Evolutionary conservation across 2,797 vertebrate genomes (phyloP), one percentile per base, ranked within the genome.

Genomic region (Clarias fuscus): DNA sequence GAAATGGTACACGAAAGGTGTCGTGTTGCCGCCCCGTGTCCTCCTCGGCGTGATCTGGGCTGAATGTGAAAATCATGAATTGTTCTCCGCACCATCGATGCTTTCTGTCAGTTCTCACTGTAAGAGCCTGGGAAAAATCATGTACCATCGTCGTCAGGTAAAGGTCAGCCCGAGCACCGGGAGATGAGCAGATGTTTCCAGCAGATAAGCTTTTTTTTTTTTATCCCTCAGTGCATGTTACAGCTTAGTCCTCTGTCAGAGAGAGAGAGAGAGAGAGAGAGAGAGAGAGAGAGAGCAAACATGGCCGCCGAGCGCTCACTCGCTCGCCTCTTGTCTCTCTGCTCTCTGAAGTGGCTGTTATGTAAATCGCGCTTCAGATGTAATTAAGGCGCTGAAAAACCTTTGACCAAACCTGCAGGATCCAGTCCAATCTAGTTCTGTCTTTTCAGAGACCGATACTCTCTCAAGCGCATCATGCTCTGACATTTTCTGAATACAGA

Each of bases 361-460:
- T 89, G 87, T 84, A 89, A 89, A 88, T 89, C 24, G 75, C 22
- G 58, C 85, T 88, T 90, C 82, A 89, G 82, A 88, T 85, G 82
- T 82, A 88, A 89, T 91, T 88, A 90, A 89, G 80, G 89, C 77
- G 7, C 68, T 53, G 73, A 61, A 67, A 48, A 80, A 89, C 87
- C 82, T 88, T 88, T 88, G 87, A 85, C 88, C 86, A 89, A 83
- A 89, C 84, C 88, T 86, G 84, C 85, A 84, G 67, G 87, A 84
- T 87, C 85, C 81, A 37, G 88, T 86, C 81, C 67, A 43, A 83
- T 62, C 82, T 67, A 71, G 86, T 85, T 85, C 80, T 58, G 11
- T 27, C 75, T 37, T 37, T 78, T 61, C 58, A 59, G 27, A 59
- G 17, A 7, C 30, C 11, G 30, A 20, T 33, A 59, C 56, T 22